Percentiles rank a stretch among this genome's conserved stretches.
phyloP scores from a whole-genome alignment of 1,140 invertebrate genomes.

The Cyphomyrmex costatus region DNA sequence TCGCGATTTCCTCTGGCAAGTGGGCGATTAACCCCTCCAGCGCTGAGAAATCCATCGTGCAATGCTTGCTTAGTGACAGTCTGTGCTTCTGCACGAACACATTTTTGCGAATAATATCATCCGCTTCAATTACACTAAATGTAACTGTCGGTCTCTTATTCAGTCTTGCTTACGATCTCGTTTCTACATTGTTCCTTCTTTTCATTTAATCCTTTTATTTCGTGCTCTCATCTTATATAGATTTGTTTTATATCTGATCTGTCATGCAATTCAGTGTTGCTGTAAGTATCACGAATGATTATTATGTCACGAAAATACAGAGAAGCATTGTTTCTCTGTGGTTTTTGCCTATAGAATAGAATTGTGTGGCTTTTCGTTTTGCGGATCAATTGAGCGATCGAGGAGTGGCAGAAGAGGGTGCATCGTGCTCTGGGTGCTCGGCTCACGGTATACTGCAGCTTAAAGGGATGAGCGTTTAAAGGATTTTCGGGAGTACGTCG shows the following conservation, averaged over 20 bases:
- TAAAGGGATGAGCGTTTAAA: slow-evolving; percentile 78
- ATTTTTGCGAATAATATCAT: slow-evolving; percentile 9
- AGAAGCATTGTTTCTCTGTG: neutral
- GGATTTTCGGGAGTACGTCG: slow-evolving; percentile 73
- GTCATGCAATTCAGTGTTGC: neutral
- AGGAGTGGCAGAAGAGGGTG: slow-evolving; percentile 56
- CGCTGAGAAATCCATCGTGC: slow-evolving; percentile 15
- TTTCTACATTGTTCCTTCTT: neutral
- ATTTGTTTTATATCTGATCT: neutral
- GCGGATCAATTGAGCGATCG: slow-evolving; percentile 67
- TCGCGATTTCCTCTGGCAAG: slow-evolving; percentile 29
- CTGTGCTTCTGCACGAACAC: neutral
- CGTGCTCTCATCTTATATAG: neutral
- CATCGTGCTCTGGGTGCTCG: slow-evolving; percentile 70
- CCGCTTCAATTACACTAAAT: slow-evolving; percentile 4
- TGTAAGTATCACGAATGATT: slow-evolving; percentile 9
- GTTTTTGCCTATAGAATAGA: neutral
- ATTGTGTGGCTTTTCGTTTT: slow-evolving; percentile 48
- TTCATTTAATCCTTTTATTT: neutral
- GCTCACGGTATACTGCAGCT: slow-evolving; percentile 71
- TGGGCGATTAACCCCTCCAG: slow-evolving; percentile 48
- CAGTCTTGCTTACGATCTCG: neutral
- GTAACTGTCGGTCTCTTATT: neutral
- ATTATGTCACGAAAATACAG: neutral
- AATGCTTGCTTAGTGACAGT: neutral